These are phyloP conservation scores for Oenanthe melanoleuca DNA, from an alignment of 2,113 vertebrate species.

Conservation along the genomic window DNA sequence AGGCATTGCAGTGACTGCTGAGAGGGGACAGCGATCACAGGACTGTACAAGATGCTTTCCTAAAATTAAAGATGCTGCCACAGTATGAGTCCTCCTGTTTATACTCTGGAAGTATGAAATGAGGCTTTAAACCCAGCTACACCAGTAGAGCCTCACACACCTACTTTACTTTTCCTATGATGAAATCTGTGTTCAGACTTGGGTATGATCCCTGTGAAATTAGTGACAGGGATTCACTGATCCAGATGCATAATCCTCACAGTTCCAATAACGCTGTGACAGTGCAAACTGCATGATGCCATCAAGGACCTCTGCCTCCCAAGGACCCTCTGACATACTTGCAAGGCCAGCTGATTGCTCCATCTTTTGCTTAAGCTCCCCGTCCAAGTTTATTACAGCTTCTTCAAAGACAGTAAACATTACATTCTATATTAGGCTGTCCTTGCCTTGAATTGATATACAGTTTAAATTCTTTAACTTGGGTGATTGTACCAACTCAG, in stretches of 20 bases:
- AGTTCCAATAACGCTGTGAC: neutral
- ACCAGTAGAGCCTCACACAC: neutral
- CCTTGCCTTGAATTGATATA: neutral
- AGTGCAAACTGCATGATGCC: neutral
- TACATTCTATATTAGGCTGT: neutral
- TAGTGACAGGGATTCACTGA: neutral
- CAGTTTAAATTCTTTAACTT: neutral
- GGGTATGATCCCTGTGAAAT: neutral
- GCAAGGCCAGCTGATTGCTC: neutral
- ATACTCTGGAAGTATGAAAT: neutral
- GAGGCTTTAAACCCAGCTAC: neutral
- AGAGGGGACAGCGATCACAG: neutral
- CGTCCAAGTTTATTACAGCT: neutral
- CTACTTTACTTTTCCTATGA: neutral
- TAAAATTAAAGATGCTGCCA: neutral
- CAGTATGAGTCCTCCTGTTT: neutral
- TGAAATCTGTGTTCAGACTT: neutral
- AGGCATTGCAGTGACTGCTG: neutral
- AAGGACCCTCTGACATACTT: neutral
- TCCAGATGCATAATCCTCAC: neutral
- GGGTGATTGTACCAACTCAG: neutral
- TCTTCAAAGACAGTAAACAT: neutral
- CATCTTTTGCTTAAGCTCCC: neutral
- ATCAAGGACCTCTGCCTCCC: neutral
- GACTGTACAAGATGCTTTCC: neutral